Percentiles rank a stretch among this genome's conserved stretches.
phyloP scores from a whole-genome alignment of 2,113 vertebrate species.

The Dermatemys mawii region DNA sequence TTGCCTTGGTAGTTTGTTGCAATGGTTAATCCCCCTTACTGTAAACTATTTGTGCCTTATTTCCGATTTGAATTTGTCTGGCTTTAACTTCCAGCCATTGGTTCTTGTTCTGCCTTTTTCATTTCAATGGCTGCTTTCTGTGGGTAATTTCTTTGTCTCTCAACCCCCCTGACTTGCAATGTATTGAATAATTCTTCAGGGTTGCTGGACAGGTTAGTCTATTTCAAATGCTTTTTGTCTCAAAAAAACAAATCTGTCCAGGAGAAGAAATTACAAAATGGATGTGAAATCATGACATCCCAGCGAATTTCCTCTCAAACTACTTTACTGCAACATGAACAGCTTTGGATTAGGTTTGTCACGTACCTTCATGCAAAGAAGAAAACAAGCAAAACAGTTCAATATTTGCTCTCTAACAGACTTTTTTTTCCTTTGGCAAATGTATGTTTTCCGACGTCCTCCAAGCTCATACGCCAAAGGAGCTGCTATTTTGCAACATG shows the following conservation, averaged over 20 bases:
- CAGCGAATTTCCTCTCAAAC: constrained; percentile 49
- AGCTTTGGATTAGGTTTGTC: constrained; percentile 51
- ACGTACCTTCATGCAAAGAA: constrained; percentile 17
- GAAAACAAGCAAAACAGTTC: constrained; percentile 59
- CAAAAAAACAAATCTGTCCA: constrained; percentile 37
- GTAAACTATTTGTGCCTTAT: not conserved
- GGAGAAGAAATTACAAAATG: constrained; percentile 42
- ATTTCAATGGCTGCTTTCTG: constrained; percentile 19
- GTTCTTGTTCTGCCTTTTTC: constrained; percentile 23
- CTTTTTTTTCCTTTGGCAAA: constrained; percentile 30
- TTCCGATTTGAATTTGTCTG: not conserved
- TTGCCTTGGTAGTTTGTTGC: not conserved
- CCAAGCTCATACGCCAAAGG: constrained; percentile 24
- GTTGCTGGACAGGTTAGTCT: constrained; percentile 13
- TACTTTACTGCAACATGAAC: constrained; percentile 44
- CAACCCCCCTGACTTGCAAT: not conserved
- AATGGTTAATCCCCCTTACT: not conserved
- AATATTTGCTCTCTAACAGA: constrained; percentile 53
- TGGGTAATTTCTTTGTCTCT: not conserved
- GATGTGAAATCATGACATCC: constrained; percentile 60
- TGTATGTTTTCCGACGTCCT: constrained; percentile 22
- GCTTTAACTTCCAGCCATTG: not conserved
- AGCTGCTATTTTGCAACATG: constrained; percentile 29
- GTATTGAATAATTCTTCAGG: not conserved
- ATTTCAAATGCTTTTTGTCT: not conserved